A percentile compares a stretch with the other conserved stretches of the same genome.
Evolutionary conservation across 2,888 invertebrate species (phyloP).

Genomic region (Teinopalpus imperialis): DNA sequence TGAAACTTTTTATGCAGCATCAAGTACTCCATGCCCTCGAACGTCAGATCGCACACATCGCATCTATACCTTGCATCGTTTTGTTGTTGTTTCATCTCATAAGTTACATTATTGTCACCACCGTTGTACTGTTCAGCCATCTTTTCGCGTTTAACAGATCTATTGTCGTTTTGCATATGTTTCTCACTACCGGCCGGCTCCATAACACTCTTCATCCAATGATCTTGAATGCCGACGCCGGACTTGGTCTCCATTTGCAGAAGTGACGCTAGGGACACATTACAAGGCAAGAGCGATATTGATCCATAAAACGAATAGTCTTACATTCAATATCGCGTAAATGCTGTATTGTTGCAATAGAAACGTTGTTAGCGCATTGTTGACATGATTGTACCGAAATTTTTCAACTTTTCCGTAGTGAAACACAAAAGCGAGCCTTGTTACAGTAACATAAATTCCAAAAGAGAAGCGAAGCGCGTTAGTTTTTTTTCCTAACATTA

Average conservation of each 20-base stretch:
- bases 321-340: conserved; percentile 46
- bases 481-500: conserved; percentile 71
- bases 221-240: conserved; percentile 62
- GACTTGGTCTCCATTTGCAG: conserved; percentile 71
- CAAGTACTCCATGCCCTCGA: conserved; percentile 71
- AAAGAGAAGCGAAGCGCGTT: conserved; percentile 80
- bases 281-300: conserved; percentile 51
- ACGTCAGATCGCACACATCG: conserved; percentile 70
- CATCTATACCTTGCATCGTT: conserved; percentile 60
- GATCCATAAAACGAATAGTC: conserved; percentile 54
- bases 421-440: conserved; percentile 80
- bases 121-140: conserved; percentile 69
- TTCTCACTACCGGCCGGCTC: conserved; percentile 71
- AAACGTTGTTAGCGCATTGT: conserved; percentile 63
- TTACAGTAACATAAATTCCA: conserved; percentile 81
- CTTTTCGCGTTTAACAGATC: conserved; percentile 70
- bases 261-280: conserved; percentile 57
- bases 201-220: conserved; percentile 79
- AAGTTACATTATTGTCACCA: conserved; percentile 52
- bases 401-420: conserved; percentile 60
- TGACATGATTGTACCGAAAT: conserved; percentile 63
- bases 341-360: conserved; percentile 40
- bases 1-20: conserved; percentile 75
- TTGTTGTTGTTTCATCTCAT: conserved; percentile 60
- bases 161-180: conserved; percentile 50